Evolutionary conservation across 2,113 vertebrate species (phyloP), one percentile per base, ranked within the genome.

Genomic region (Anser brachyrhynchus): DNA sequence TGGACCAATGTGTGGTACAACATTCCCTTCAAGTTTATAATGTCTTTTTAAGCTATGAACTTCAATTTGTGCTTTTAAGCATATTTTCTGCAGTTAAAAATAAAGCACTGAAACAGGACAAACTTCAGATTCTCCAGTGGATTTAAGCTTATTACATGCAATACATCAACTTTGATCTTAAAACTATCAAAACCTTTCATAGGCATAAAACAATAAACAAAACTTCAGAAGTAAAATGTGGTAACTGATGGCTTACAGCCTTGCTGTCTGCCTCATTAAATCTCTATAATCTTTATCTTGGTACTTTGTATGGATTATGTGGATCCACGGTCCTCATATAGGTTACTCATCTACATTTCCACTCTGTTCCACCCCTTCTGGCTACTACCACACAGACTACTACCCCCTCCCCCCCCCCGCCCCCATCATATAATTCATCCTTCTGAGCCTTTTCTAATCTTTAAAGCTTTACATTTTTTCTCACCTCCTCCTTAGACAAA

Each of bases 1-100:
- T 83, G 69, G 29, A 55, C 76, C 57, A 93, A 22, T 52, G 37
- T 78, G 83, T 74, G 65, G 62, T 70, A 73, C 29, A 78, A 79
- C 35, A 28, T 8, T 39, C 31, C 17, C 51, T 83, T 71, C 51
- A 84, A 90, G 65, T 49, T 59, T 51, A 49, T 64, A 74, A 64
- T 18, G 9, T 9, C 14, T 52, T 78, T 73, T 82, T 62, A 73
- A 66, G 11, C 61, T 87, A 28, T 57, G 46, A 83, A 59, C 2
- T 90, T 93, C 67, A 20, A 5, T 26, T 75, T 70, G 3, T 44
- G 5, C 25, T 84, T 91, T 71, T 33, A 78, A 78, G 13, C 18
- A 7, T 55, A 9, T 15, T 57, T 70, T 89, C 87, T 76, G 5
- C 26, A 51, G 33, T 61, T 57, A 89, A 88, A 52, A 52, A 26